Evolutionary conservation across 2,888 invertebrate species (phyloP).

Genomic region (Metellina segmentata): DNA sequence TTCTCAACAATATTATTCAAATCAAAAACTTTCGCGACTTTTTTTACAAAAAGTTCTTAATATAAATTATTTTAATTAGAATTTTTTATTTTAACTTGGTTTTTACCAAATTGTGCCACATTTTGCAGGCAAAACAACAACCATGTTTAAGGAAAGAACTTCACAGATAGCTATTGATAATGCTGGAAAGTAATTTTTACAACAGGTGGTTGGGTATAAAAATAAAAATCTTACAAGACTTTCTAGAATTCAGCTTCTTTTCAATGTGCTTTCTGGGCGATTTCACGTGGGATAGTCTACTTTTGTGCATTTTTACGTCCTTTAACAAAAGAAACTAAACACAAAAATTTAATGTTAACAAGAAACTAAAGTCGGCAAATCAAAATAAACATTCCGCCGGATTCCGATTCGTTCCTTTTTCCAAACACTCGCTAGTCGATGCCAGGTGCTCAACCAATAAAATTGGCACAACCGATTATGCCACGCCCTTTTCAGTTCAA

Average conservation of each 20-base stretch:
- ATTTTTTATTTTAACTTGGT: background rate
- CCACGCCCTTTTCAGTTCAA: too few relatives aligned
- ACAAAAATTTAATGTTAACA: too few relatives aligned
- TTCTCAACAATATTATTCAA: too few relatives aligned
- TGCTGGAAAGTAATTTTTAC: background rate
- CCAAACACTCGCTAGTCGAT: too few relatives aligned
- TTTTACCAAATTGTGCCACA: background rate
- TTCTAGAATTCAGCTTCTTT: background rate
- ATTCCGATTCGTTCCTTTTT: too few relatives aligned
- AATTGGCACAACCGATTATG: too few relatives aligned
- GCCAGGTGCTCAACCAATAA: too few relatives aligned
- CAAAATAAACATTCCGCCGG: too few relatives aligned
- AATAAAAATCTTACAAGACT: background rate
- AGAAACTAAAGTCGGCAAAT: too few relatives aligned
- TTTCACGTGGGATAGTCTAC: background rate
- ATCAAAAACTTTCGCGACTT: too few relatives aligned
- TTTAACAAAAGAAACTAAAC: too few relatives aligned
- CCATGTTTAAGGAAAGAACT: background rate
- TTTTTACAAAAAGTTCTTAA: too few relatives aligned
- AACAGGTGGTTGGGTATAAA: background rate
- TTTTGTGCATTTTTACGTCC: background rate
- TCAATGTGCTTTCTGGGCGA: background rate
- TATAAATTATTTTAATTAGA: background rate
- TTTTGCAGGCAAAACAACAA: background rate
- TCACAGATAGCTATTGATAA: background rate